Base-by-base conservation (phyloP, 2,113 vertebrate genomes). In the Amia ocellicauda region DNA sequence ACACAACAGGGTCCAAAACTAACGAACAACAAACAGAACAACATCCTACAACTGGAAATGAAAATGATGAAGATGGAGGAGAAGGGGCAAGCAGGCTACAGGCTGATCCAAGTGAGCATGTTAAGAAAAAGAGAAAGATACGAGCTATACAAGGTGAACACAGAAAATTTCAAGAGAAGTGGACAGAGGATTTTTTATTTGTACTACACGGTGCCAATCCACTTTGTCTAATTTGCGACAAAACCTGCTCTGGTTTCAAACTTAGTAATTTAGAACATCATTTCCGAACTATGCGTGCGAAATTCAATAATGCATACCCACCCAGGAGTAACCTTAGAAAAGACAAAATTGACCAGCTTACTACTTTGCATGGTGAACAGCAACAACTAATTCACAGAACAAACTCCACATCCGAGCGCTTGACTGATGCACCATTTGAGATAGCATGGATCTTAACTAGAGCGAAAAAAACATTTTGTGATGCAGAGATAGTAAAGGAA, bases 211-310 rank as follows among this genome's bases (percentile, higher is more conserved):
- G 47, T 11, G 47, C 47, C 47, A 50, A 50, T 50, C 47, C 59
- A 17, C 43, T 61, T 17, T 50, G 7, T 50, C 49, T 61, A 50
- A 61, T 47, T 7, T 61, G 24, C 24, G 3, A 50, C 20, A 27
- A 61, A 26, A 49, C 22, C 7, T 49, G 24, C 43, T 16, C 43
- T 50, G 47, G 24, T 49, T 61, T 61, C 4, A 61, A 61, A 49
- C 11, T 13, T n/a, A 14, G 43, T 45, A 50, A 50, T 50, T 50
- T 2, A 50, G 47, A 61, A 49, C 3, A 3, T 4, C 24, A 61
- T 61, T 50, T 29, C 24, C 20, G 49, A 26, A 50, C 26, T 14
- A 61, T 43, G n/a, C 27, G 17, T 2, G 17, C 47, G 20, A 3
- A 50, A 61, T 61, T 45, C 23, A 49, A 50, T 31, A 23, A 50